A percentile compares a stretch with the other conserved stretches of the same genome.
Evolutionary conservation across 2,113 vertebrate genomes (phyloP).

Genomic region (Struthio camelus): DNA sequence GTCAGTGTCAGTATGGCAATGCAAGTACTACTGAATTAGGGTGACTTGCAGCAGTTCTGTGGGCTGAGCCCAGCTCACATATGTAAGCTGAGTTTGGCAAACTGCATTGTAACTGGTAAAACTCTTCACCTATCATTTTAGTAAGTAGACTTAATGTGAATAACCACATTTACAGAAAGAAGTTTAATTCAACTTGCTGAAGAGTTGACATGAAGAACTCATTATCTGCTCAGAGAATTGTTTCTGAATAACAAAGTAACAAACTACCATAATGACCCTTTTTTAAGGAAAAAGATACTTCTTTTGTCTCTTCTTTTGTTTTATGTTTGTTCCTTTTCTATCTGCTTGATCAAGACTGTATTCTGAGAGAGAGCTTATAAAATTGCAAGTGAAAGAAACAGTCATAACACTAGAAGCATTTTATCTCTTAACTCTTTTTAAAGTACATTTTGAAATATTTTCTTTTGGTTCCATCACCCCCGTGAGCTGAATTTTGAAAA

Average conservation of each 20-base stretch:
- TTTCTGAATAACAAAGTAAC: neutral
- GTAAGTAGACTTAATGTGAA: constrained; percentile 17
- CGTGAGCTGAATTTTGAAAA: neutral
- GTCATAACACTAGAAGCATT: neutral
- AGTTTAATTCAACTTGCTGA: constrained; percentile 18
- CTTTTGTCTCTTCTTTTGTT: neutral
- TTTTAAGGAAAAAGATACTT: neutral
- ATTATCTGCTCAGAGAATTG: neutral
- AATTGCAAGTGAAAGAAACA: neutral
- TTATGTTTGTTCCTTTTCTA: neutral
- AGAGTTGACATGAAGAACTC: neutral
- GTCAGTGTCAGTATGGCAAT: neutral
- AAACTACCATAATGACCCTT: neutral
- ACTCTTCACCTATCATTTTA: neutral
- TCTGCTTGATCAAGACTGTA: neutral
- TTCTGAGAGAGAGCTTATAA: neutral
- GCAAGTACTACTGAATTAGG: neutral
- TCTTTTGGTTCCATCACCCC: neutral
- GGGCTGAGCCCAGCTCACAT: neutral
- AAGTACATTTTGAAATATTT: neutral
- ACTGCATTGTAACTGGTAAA: neutral
- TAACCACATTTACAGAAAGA: neutral
- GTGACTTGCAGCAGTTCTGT: neutral
- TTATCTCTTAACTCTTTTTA: neutral
- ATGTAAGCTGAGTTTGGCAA: neutral